These are phyloP conservation scores for Ylistrum balloti DNA, from an alignment of 1,140 invertebrate species.

Conservation along the genomic window DNA sequence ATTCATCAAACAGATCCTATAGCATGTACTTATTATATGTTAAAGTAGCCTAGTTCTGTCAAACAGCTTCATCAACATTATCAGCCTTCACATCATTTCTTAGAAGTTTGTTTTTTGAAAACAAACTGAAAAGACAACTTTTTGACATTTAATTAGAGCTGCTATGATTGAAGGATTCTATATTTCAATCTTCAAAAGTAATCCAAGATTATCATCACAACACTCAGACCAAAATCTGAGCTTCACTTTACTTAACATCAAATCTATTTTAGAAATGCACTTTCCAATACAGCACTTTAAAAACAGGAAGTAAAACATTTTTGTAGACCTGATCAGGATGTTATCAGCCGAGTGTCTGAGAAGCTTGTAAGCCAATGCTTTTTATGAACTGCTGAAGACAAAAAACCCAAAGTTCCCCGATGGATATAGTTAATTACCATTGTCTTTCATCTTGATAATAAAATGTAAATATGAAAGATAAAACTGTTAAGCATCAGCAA, in stretches of 20 bases:
- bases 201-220: slow-evolving; percentile 33
- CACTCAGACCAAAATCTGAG: not conserved
- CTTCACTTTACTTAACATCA: not conserved
- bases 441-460: slow-evolving; percentile 19
- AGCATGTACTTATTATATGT: not conserved
- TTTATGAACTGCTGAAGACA: slow-evolving; percentile 26
- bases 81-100: not conserved
- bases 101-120: not conserved
- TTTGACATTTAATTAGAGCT: not conserved
- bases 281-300: not conserved
- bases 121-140: not conserved
- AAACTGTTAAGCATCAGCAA: too few species aligned
- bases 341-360: slow-evolving; percentile 33
- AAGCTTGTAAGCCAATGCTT: slow-evolving; percentile 26
- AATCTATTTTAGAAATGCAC: slow-evolving; percentile 13
- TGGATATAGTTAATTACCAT: not conserved
- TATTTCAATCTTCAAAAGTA: slow-evolving; percentile 30
- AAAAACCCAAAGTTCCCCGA: not conserved
- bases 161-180: not conserved
- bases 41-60: not conserved
- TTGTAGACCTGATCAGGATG: slow-evolving; percentile 13
- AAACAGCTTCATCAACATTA: not conserved
- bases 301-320: slow-evolving; percentile 24
- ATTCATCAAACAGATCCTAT: not conserved
- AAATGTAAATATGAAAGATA: too few species aligned